Conservation (phyloP, 2,888 invertebrate species). For the Acrobasis consociella region DNA sequence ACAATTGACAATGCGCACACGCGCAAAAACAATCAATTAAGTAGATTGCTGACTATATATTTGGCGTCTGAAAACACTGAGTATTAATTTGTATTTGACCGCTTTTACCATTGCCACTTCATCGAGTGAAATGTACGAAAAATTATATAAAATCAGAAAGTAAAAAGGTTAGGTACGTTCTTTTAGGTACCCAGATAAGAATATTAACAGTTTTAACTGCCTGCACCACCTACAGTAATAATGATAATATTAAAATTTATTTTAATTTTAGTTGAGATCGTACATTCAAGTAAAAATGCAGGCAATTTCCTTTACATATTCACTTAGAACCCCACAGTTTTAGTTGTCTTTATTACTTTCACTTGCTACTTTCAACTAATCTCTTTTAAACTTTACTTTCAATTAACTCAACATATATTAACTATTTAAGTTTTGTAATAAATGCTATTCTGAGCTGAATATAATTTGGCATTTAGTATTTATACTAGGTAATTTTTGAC, state of each 20-base stretch:
- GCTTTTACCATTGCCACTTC: too few species aligned
- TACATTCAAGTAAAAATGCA: neutral
- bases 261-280: neutral
- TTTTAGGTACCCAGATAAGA: too few species aligned
- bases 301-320: neutral
- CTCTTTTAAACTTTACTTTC: constrained; percentile 11
- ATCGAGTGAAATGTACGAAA: too few species aligned
- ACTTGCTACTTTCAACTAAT: constrained; percentile 9
- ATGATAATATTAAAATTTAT: neutral
- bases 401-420: constrained; percentile 5
- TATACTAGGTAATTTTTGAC: too few species aligned
- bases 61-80: neutral
- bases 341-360: constrained; percentile 2
- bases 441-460: too few species aligned
- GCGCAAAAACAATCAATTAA: neutral
- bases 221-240: neutral
- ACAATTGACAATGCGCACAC: constrained; percentile 9
- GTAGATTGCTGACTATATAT: neutral
- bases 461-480: too few species aligned
- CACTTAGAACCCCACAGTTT: neutral
- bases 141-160: too few species aligned
- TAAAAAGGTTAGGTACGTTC: neutral
- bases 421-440: neutral
- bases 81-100: too few species aligned
- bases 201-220: neutral